Evolutionary conservation across 1,140 invertebrate genomes (phyloP), one percentile per base, ranked within the genome.

Genomic region (Glossosoma conforme): DNA sequence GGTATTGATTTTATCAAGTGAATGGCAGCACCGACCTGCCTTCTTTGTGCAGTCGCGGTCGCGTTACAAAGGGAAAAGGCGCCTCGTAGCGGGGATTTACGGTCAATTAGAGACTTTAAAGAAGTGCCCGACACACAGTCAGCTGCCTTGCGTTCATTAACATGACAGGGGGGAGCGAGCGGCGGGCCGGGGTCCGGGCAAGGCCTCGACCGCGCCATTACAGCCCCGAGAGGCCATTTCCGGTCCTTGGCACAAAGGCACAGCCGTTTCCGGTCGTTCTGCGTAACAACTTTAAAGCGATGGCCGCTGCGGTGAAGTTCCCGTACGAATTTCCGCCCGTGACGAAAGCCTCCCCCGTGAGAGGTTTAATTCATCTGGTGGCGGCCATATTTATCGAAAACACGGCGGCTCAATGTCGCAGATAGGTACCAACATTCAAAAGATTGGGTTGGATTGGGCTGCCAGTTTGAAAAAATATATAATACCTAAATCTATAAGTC

Each of bases 161-260:
- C 40, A n/a, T n/a, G n/a, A n/a, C n/a, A n/a, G n/a, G n/a, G n/a
- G n/a, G n/a, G n/a, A n/a, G n/a, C n/a, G n/a, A n/a, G n/a, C n/a
- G n/a, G n/a, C n/a, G 15, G 32, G 32, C 32, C 15, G 11, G 11
- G 32, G 32, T 33, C 32, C 36, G n/a, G 11, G 17, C 14, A 13
- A 10, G 18, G 36, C 36, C 36, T 18, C 36, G 17, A 22, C 36
- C 45, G 22, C 8, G 36, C 45, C 28, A 24, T 36, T 45, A 14
- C 44, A 13, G 42, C 32, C 32, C 30, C 19, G 33, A 47, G 36
- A 38, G 45, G 20, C 45, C 45, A 47, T 47, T 47, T 47, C 45
- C 45, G 36, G 35, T 21, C 35, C 15, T 15, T 20, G 32, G 19
- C 24, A 47, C 45, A 47, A 47, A 47, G 45, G 35, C 45, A 24